phyloP scores from a whole-genome alignment of 2,113 vertebrate genomes.

The Carlito syrichta region DNA sequence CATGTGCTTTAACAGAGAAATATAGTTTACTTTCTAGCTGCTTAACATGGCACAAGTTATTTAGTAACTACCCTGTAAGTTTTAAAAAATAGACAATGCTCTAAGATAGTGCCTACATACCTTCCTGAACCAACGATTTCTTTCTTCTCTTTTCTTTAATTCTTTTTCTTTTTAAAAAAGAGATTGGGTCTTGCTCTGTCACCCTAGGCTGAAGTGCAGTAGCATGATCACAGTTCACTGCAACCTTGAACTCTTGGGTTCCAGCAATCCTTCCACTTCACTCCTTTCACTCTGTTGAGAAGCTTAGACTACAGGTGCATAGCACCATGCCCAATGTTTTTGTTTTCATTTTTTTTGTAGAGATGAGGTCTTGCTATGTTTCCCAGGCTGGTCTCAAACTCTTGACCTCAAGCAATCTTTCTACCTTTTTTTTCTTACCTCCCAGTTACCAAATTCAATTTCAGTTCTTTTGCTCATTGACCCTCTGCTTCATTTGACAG shows the following conservation, averaged over 20 bases:
- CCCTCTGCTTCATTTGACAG: background rate
- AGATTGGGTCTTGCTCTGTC: background rate
- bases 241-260: background rate
- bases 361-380: too few species aligned
- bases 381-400: too few species aligned
- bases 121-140: background rate
- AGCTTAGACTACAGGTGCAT: too few species aligned
- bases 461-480: background rate
- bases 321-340: too few species aligned
- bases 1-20: background rate
- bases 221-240: background rate
- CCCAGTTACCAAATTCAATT: background rate
- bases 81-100: background rate
- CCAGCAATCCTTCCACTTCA: too few species aligned
- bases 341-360: too few species aligned
- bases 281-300: too few species aligned
- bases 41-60: background rate
- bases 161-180: too few species aligned
- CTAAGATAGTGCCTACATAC: background rate
- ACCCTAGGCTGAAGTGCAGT: background rate
- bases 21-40: background rate
- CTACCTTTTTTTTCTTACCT: too few species aligned
- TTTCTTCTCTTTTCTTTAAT: too few species aligned
- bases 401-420: too few species aligned
- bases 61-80: background rate